Evolutionary conservation across 2,113 vertebrate genomes (phyloP).

Genomic region (Promerops cafer): DNA sequence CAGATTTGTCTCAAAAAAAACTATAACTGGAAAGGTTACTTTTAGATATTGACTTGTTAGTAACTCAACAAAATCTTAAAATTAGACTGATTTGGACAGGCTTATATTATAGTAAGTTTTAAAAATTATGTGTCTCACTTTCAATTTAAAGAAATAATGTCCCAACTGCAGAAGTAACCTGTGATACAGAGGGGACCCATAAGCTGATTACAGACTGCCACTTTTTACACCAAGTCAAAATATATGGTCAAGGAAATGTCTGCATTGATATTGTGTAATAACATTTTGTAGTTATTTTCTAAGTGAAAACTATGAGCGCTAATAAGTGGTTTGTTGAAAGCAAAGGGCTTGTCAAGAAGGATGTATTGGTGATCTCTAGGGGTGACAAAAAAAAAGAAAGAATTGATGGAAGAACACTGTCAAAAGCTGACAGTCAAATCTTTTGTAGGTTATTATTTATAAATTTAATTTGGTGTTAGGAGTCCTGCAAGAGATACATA

Average conservation of each 20-base stretch:
- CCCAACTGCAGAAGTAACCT: background rate
- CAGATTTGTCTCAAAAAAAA: background rate
- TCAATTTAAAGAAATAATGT: background rate
- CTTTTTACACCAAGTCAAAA: background rate
- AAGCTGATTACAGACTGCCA: background rate
- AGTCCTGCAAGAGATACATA: background rate
- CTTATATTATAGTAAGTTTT: background rate
- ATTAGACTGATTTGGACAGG: background rate
- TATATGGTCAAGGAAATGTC: background rate
- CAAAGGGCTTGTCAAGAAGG: background rate
- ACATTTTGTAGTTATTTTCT: background rate
- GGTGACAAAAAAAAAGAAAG: background rate
- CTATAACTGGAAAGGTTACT: background rate
- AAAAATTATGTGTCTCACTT: background rate
- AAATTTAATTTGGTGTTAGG: background rate
- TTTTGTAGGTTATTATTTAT: background rate
- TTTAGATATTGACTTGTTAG: background rate
- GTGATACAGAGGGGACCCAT: background rate
- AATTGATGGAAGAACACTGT: background rate
- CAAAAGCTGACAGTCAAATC: background rate
- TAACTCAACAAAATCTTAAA: background rate
- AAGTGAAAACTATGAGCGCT: background rate
- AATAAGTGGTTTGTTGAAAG: background rate
- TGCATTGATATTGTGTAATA: background rate
- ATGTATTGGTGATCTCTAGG: background rate